Evolutionary conservation across 2,888 invertebrate genomes (phyloP).

Genomic region (Iphiclides podalirius): DNA sequence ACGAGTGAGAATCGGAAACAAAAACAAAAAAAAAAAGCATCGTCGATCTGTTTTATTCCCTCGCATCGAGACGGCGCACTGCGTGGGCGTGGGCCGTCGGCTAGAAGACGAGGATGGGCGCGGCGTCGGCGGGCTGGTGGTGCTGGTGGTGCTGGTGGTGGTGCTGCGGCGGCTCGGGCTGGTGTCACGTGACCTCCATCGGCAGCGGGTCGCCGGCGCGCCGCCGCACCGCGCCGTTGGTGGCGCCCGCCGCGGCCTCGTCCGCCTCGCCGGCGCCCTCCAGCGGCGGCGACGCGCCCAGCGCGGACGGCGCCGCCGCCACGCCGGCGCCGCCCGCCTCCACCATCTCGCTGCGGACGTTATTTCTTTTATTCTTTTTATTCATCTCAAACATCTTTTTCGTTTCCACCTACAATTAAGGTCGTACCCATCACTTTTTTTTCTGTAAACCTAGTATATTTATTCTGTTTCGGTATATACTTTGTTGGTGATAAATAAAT

Average conservation of each 20-base stretch:
- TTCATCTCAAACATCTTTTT: no score
- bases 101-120: constrained; percentile 9
- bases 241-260: constrained; percentile 35
- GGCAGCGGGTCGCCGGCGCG: constrained; percentile 54
- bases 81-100: constrained; percentile 8
- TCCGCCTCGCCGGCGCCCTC: constrained; percentile 31
- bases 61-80: no score
- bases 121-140: constrained; percentile 12
- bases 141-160: constrained; percentile 7
- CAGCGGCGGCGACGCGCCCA: constrained; percentile 22
- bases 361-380: no score
- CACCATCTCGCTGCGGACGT: constrained; percentile 45
- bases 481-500: no score
- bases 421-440: no score
- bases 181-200: constrained; percentile 76
- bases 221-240: constrained; percentile 46
- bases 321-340: constrained; percentile 40
- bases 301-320: constrained; percentile 34
- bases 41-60: no score
- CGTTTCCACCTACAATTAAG: neutral
- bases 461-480: no score
- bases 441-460: no score
- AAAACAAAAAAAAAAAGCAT: no score
- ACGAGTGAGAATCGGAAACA: no score
- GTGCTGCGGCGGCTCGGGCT: constrained; percentile 19